These are phyloP conservation scores for Sylvia borin DNA, from an alignment of 2,797 vertebrate species.

Conservation along the genomic window DNA sequence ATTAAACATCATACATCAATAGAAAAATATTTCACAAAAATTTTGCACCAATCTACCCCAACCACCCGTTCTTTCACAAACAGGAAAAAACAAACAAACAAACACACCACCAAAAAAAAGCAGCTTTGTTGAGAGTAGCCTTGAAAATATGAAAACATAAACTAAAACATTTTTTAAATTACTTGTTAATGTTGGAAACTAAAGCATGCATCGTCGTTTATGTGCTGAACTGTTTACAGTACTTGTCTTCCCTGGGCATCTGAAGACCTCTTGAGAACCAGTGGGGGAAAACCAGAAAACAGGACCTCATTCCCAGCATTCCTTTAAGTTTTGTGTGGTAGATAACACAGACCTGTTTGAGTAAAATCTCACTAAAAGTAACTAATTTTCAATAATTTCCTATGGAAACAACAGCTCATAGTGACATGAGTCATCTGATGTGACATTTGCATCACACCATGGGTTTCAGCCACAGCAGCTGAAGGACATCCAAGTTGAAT, in stretches of 20 bases:
- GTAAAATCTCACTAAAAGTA: not conserved
- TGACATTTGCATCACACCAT: not conserved
- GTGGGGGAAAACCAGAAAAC: slow-evolving; percentile 50
- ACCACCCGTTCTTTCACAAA: not conserved
- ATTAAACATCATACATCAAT: not conserved
- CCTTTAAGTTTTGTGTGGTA: slow-evolving; percentile 14
- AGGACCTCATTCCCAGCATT: slow-evolving; percentile 73
- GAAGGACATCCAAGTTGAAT: not conserved
- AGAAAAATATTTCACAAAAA: not conserved
- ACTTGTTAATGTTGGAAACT: slow-evolving; percentile 37
- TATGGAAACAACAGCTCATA: not conserved
- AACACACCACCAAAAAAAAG: not conserved
- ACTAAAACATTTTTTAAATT: slow-evolving; percentile 31
- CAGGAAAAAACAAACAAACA: not conserved
- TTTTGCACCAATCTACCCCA: not conserved
- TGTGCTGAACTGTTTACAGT: slow-evolving; percentile 61
- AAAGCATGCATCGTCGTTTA: slow-evolving; percentile 32
- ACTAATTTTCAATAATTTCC: not conserved
- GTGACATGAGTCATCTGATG: not conserved
- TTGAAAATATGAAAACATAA: slow-evolving; percentile 32
- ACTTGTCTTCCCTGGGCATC: slow-evolving; percentile 58
- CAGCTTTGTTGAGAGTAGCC: not conserved
- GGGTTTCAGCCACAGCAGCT: not conserved
- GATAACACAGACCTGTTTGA: slow-evolving; percentile 32
- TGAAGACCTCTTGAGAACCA: slow-evolving; percentile 49